These are phyloP conservation scores for Apodemus sylvaticus DNA, from an alignment of 2,113 vertebrate genomes.

Conservation along the genomic window DNA sequence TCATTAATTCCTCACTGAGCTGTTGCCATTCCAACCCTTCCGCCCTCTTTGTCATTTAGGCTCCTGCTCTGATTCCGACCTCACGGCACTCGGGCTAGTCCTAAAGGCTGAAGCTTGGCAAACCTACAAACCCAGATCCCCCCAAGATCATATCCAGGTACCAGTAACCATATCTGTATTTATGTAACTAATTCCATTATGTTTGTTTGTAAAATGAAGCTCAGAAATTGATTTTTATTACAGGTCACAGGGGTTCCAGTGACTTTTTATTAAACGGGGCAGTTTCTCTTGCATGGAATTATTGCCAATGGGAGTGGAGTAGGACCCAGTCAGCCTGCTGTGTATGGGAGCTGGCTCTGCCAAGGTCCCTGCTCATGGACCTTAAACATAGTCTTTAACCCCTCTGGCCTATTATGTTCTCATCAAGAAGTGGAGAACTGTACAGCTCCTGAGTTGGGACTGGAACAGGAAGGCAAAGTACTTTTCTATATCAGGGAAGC, in stretches of 20 bases:
- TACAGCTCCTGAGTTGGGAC: neutral
- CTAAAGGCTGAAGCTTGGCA: neutral
- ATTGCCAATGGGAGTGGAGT: fast-evolving
- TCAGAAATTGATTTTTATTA: neutral
- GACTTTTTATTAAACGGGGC: neutral
- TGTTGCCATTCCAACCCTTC: neutral
- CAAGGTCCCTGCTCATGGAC: neutral
- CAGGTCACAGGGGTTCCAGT: neutral
- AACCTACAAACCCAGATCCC: neutral
- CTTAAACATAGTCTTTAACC: neutral
- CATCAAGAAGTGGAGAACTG: neutral
- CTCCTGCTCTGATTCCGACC: neutral
- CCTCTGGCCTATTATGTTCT: neutral
- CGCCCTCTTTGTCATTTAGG: neutral
- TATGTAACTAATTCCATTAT: neutral
- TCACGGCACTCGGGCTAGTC: too few relatives aligned
- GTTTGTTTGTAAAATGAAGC: neutral
- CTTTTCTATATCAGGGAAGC: neutral
- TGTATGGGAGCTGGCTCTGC: neutral
- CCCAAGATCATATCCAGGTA: neutral
- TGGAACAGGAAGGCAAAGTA: neutral
- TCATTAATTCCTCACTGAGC: neutral
- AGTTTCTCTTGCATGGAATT: neutral
- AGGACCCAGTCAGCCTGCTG: neutral
- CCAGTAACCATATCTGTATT: neutral